Percentiles rank a stretch among this genome's conserved stretches.
Conservation (phyloP, 2,113 vertebrate species). For the Dolichotis patagonum region DNA sequence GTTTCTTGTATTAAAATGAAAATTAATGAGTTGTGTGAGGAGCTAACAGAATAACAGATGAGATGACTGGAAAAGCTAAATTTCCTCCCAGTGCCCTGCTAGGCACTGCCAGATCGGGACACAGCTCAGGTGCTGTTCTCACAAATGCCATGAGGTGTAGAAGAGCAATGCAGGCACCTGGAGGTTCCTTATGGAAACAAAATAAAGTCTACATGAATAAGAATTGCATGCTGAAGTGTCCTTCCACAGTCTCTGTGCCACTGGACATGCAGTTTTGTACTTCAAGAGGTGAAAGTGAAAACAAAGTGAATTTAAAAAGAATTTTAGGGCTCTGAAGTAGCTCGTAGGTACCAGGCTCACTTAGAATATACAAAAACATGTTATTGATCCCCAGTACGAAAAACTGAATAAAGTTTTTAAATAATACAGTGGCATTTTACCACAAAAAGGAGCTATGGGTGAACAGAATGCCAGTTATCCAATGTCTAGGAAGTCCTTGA, state of each 20-base stretch:
- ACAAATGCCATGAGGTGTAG: fast-evolving
- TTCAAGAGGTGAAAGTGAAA: conserved; percentile 44
- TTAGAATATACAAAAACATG: background rate
- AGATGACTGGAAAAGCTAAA: background rate
- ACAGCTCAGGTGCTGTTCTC: too few species aligned
- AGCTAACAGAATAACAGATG: background rate
- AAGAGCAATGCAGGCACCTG: fast-evolving
- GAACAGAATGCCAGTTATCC: background rate
- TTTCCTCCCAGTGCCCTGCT: background rate
- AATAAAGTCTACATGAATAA: background rate
- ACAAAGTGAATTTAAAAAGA: conserved; percentile 40
- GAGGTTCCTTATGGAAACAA: background rate
- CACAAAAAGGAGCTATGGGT: conserved; percentile 18
- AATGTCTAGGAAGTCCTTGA: background rate
- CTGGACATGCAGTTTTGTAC: background rate
- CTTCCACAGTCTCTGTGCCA: background rate
- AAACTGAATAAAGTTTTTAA: too few species aligned
- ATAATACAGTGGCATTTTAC: conserved; percentile 46
- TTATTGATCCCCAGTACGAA: background rate
- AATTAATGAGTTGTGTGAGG: too few species aligned
- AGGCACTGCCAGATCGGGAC: background rate
- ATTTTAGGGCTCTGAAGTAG: background rate
- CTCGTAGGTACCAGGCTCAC: too few species aligned
- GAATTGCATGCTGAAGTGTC: background rate
- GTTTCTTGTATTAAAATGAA: too few species aligned